Evolutionary conservation across 2,113 vertebrate genomes (phyloP), one percentile per base, ranked within the genome.

Genomic region (Hyaena hyaena): DNA sequence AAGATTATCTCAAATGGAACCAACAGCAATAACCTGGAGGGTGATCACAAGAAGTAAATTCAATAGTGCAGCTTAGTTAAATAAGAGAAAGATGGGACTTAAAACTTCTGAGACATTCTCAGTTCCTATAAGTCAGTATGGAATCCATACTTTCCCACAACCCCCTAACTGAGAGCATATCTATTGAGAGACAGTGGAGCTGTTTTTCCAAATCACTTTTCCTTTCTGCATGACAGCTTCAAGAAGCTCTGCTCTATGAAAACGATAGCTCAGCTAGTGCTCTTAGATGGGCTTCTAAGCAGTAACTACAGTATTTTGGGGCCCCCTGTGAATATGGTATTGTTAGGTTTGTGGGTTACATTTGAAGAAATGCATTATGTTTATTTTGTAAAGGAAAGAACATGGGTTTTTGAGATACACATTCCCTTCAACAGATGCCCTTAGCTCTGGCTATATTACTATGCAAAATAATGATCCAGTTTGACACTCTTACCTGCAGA

Each of bases 1-100:
- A 90, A 90, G 26, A 71, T 87, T 28, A 10, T 95, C 26, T 45
- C 45, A 48, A 77, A 39, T 74, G 77, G n/a, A 63, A 12, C 55
- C 33, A 43, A 50, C 61, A 39, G n/a, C 35, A 58, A 71, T 48
- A 93, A 43, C 17, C 10, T 48, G 21, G 7, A 39, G 33, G 2
- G 9, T 86, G 33, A 76, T n/a, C 24, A 58, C 3, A 24, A 81
- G 17, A 31, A 65, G 23, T 53, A 58, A 94, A 95, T 85, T 76
- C 11, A 76, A 0, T 33, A 35, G 39, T 71, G 11, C 16, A 16
- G 10, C 39, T 21, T 48, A 55, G 28, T 76, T 39, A 74, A 10
- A 63, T 4, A 53, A 63, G n/a, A 63, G 45, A 53, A 88, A 76
- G 21, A 0, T 24, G 11, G 69, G 17, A 28, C 21, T 66, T 94